These are phyloP conservation scores for Zaprionus obscuricornis DNA, from an alignment of 2,888 invertebrate genomes.

Conservation along the genomic window DNA sequence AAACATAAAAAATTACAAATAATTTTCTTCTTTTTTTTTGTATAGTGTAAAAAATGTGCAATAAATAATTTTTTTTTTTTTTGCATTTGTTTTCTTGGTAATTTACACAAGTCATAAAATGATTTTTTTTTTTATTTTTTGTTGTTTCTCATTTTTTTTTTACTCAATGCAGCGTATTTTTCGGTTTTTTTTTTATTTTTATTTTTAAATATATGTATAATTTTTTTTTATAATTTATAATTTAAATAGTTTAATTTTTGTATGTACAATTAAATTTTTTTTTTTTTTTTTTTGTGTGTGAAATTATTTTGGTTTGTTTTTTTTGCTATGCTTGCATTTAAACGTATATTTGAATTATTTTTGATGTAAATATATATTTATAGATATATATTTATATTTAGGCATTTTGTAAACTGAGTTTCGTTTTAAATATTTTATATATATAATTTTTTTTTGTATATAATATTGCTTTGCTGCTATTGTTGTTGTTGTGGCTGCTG, in stretches of 20 bases:
- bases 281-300: constrained; percentile 40
- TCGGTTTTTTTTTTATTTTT: constrained; percentile 2
- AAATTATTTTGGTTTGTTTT: constrained; percentile 35
- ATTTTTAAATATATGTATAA: constrained; percentile 35
- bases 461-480: constrained; percentile 54
- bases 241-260: constrained; percentile 41
- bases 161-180: constrained; percentile 48
- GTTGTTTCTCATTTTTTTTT: too few relatives aligned
- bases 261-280: constrained; percentile 4
- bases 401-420: constrained; percentile 38
- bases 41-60: constrained; percentile 33
- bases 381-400: constrained; percentile 24
- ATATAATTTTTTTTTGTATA: constrained; percentile 16
- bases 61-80: constrained; percentile 15
- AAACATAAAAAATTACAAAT: constrained; percentile 20
- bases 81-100: not conserved
- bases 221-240: constrained; percentile 37
- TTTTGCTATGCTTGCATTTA: constrained; percentile 42
- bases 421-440: constrained; percentile 22
- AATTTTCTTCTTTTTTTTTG: too few relatives aligned
- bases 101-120: constrained; percentile 37
- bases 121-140: constrained; percentile 16
- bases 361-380: constrained; percentile 9
- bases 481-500: constrained; percentile 30
- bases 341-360: constrained; percentile 7